A percentile compares a stretch with the other conserved stretches of the same genome.
Conservation (phyloP, 2,888 invertebrate genomes). For the Furcula furcula region DNA sequence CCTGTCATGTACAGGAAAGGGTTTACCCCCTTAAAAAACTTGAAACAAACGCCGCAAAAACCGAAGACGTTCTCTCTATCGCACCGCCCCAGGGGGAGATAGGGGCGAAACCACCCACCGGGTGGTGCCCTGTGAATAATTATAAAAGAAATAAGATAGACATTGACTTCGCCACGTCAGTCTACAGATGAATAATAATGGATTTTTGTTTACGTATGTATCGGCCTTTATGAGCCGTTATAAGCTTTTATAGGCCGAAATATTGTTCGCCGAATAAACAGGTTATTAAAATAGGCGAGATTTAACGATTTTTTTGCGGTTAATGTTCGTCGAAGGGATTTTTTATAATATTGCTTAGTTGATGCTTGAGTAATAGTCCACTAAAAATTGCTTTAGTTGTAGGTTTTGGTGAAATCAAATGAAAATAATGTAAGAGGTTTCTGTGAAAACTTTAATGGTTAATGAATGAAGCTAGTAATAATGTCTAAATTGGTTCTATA, state of each 20-base stretch:
- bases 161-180: conserved; percentile 78
- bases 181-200: conserved; percentile 78
- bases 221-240: conserved; percentile 56
- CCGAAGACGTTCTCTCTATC: conserved; percentile 77
- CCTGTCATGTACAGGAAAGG: conserved; percentile 82
- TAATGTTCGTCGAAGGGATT: conserved; percentile 17
- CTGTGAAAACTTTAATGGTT: too few relatives aligned
- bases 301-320: conserved; percentile 30
- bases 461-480: too few relatives aligned
- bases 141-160: conserved; percentile 82
- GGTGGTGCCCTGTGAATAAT: conserved; percentile 73
- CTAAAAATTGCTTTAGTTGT: too few relatives aligned
- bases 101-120: conserved; percentile 45
- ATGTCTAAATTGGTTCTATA: too few relatives aligned
- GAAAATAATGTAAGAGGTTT: too few relatives aligned
- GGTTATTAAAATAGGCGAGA: conserved; percentile 48
- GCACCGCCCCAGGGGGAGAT: conserved; percentile 43
- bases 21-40: conserved; percentile 80
- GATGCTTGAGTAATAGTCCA: too few relatives aligned
- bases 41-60: conserved; percentile 82
- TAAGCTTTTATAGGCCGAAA: conserved; percentile 54
- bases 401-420: too few relatives aligned
- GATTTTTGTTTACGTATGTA: conserved; percentile 75
- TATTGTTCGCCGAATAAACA: conserved; percentile 52
- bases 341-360: too few relatives aligned